Conservation (phyloP, 2,113 vertebrate genomes). For the Polyodon spathula region DNA sequence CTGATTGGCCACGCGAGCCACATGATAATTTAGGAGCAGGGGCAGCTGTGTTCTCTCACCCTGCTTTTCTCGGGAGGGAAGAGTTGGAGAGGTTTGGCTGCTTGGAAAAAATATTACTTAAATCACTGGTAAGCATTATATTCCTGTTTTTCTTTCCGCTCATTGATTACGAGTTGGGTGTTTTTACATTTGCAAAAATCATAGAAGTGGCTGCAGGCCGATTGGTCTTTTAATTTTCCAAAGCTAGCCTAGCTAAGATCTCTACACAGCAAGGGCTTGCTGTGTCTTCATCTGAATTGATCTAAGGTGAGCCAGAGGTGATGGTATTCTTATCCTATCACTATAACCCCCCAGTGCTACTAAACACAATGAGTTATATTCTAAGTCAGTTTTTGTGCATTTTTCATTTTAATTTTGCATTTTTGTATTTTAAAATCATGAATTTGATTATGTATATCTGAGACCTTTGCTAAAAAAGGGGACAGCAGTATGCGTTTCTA, state of each 20-base stretch:
- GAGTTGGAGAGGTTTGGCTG: constrained; percentile 81
- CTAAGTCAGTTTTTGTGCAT: too few species aligned
- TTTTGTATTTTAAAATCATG: too few species aligned
- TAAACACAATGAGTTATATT: too few species aligned
- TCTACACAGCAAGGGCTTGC: too few species aligned
- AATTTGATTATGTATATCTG: constrained; percentile 27
- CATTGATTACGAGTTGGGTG: constrained; percentile 31
- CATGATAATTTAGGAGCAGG: constrained; percentile 64
- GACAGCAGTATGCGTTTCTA: constrained; percentile 66
- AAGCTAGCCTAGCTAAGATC: too few species aligned
- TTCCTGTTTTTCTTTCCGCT: constrained; percentile 19
- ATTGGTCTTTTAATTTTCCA: too few species aligned
- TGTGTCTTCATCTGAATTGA: background rate
- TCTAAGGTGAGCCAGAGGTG: background rate
- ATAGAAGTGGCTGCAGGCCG: too few species aligned
- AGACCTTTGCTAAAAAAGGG: constrained; percentile 52
- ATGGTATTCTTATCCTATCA: background rate
- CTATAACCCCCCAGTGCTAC: too few species aligned
- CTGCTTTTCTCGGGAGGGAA: constrained; percentile 87
- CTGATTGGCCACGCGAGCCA: constrained; percentile 74
- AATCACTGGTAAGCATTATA: constrained; percentile 74
- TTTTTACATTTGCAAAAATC: too few species aligned
- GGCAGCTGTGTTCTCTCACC: constrained; percentile 61
- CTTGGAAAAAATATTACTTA: constrained; percentile 68
- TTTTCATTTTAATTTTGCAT: too few species aligned